phyloP scores from a whole-genome alignment of 2,797 vertebrate genomes.

The Eutrigla gurnardus region DNA sequence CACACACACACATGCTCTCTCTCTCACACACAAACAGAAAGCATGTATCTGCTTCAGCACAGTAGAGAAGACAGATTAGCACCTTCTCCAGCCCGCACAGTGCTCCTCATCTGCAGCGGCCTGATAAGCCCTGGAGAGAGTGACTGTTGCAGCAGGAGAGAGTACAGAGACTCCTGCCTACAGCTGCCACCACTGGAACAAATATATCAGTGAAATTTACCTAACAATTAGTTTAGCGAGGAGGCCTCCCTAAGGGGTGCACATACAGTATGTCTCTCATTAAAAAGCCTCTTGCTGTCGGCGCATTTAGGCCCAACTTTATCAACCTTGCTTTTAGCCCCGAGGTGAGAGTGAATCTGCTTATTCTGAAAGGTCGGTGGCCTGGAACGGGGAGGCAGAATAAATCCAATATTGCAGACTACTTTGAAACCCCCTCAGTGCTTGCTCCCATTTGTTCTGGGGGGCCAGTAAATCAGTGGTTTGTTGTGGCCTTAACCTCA shows the following conservation, averaged over 20 bases:
- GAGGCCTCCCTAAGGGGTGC: conserved; percentile 39
- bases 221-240: conserved; percentile 66
- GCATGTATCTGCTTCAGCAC: conserved; percentile 63
- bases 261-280: conserved; percentile 54
- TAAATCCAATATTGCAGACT: conserved; percentile 75
- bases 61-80: conserved; percentile 79
- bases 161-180: conserved; percentile 28
- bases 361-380: conserved; percentile 77
- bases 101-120: conserved; percentile 78
- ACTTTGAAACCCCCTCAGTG: conserved; percentile 66
- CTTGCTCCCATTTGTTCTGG: conserved; percentile 75
- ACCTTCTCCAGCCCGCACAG: conserved; percentile 73
- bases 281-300: conserved; percentile 50
- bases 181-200: conserved; percentile 48
- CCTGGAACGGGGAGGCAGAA: conserved; percentile 63
- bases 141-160: conserved; percentile 52
- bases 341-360: conserved; percentile 68
- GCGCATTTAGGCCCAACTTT: conserved; percentile 39
- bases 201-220: conserved; percentile 74
- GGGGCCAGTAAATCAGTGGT: conserved; percentile 70
- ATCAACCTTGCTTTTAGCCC: conserved; percentile 68
- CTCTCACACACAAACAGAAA: conserved; percentile 26
- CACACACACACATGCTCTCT: background rate
- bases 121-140: conserved; percentile 78
- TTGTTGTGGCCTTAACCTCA: conserved; percentile 76